Evolutionary conservation across 2,797 vertebrate species (phyloP).

Genomic region (Pipistrellus pygmaeus): DNA sequence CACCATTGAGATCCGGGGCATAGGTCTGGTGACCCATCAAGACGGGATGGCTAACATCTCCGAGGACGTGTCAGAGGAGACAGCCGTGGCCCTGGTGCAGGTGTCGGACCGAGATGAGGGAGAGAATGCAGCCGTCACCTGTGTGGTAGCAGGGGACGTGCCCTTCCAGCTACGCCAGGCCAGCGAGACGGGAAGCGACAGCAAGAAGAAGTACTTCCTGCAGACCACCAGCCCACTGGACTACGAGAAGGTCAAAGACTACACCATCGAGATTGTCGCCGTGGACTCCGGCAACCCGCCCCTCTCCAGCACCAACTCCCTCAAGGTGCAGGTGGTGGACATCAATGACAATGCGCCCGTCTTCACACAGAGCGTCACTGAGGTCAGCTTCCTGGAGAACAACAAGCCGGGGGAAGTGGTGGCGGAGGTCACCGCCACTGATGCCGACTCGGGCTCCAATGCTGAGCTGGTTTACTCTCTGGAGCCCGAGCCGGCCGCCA

Average conservation of each 20-base stretch:
- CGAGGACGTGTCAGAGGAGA: constrained; percentile 96
- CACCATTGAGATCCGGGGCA: constrained; percentile 96
- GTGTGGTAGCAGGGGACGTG: constrained; percentile 96
- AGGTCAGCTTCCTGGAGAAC: constrained; percentile 95
- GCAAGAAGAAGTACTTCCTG: constrained; percentile 98
- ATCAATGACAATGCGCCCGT: constrained; percentile 96
- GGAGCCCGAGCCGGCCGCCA: constrained; percentile 88
- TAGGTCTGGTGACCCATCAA: constrained; percentile 96
- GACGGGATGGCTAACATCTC: constrained; percentile 97
- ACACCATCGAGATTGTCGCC: constrained; percentile 97
- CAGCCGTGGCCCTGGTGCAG: constrained; percentile 96
- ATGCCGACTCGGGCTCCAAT: constrained; percentile 96
- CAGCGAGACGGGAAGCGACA: constrained; percentile 94
- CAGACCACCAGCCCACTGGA: constrained; percentile 96
- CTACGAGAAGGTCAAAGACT: constrained; percentile 95
- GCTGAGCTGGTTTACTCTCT: constrained; percentile 95
- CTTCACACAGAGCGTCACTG: constrained; percentile 93
- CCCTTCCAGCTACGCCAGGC: constrained; percentile 97
- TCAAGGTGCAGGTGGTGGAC: constrained; percentile 97
- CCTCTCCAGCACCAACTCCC: constrained; percentile 96
- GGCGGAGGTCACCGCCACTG: constrained; percentile 92
- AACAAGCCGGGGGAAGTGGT: constrained; percentile 94
- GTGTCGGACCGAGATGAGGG: constrained; percentile 97
- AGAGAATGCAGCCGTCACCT: constrained; percentile 97
- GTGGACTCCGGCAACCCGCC: constrained; percentile 98